phyloP scores from a whole-genome alignment of 2,888 invertebrate genomes.

The Nesidiocoris tenuis region DNA sequence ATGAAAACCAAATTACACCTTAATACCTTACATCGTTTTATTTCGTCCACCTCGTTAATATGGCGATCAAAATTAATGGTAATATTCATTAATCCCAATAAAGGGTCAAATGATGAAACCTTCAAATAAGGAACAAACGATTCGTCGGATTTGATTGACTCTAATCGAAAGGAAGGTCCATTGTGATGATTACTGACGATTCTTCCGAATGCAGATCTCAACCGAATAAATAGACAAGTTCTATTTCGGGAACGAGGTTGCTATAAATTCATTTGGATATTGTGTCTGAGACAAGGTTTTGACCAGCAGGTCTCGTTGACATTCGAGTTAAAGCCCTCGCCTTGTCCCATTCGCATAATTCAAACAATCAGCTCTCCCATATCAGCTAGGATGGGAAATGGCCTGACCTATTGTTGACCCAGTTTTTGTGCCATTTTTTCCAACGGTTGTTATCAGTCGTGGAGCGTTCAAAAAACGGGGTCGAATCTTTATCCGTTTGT shows the following conservation, averaged over 20 bases:
- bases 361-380: background rate
- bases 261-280: slow-evolving; percentile 8
- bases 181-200: no score
- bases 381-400: background rate
- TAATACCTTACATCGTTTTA: no score
- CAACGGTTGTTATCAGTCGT: slow-evolving; percentile 1
- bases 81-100: no score
- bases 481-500: background rate
- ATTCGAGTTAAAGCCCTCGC: background rate
- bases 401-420: slow-evolving; percentile 5
- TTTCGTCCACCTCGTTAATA: no score
- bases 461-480: background rate
- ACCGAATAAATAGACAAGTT: no score
- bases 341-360: background rate
- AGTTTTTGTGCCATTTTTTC: background rate
- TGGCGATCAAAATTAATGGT: no score
- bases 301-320: background rate
- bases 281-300: background rate
- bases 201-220: no score
- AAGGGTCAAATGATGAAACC: no score
- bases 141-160: background rate
- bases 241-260: slow-evolving; percentile 6
- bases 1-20: no score
- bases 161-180: background rate
- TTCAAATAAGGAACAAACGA: no score